phyloP scores from a whole-genome alignment of 2,888 invertebrate species.

The Epinotia brunnichana region DNA sequence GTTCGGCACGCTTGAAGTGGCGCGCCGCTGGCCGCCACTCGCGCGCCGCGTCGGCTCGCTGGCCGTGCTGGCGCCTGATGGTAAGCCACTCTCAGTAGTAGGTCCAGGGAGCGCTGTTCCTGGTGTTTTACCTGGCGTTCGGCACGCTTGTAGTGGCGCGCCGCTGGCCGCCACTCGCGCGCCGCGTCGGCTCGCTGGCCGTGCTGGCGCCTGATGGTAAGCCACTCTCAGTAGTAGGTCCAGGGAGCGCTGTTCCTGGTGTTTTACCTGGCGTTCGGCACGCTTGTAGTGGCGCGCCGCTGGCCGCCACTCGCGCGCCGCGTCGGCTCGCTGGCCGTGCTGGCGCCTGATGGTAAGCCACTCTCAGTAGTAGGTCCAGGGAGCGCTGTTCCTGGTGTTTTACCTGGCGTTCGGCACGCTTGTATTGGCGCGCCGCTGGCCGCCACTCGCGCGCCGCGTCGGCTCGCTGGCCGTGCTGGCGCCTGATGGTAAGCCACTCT shows the following conservation, averaged over 20 bases:
- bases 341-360: slow-evolving; percentile 48
- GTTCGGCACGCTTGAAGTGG: slow-evolving; percentile 66
- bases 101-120: slow-evolving; percentile 54
- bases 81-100: neutral
- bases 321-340: slow-evolving; percentile 66
- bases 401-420: slow-evolving; percentile 66
- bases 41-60: slow-evolving; percentile 58
- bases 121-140: slow-evolving; percentile 66
- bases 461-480: slow-evolving; percentile 67
- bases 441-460: slow-evolving; percentile 58
- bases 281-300: slow-evolving; percentile 70
- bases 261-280: slow-evolving; percentile 68
- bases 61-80: slow-evolving; percentile 62
- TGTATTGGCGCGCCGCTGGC: slow-evolving; percentile 70
- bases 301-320: slow-evolving; percentile 59
- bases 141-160: slow-evolving; percentile 68
- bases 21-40: slow-evolving; percentile 68
- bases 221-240: too few species aligned
- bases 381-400: slow-evolving; percentile 60
- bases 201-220: slow-evolving; percentile 55
- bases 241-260: slow-evolving; percentile 54
- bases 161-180: slow-evolving; percentile 64
- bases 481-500: neutral
- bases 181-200: slow-evolving; percentile 62
- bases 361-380: too few species aligned